Base-by-base conservation (phyloP, 92 coral and sea anemone genomes). In the Blastomussa wellsi region DNA sequence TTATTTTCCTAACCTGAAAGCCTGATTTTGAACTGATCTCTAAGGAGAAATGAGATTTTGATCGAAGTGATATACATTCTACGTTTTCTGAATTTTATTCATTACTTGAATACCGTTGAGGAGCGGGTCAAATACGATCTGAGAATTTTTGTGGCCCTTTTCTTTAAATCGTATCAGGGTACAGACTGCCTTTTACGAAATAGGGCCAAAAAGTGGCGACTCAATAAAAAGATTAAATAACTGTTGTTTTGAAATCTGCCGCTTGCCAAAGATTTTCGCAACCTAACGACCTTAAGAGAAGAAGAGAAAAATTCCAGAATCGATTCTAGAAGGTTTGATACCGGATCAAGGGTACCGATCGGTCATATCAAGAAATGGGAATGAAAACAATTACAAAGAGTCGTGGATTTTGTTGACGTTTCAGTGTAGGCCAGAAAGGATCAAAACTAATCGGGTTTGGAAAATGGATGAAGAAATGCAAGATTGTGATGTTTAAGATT, bases 51-150 rank as follows among this genome's bases (percentile, higher is more conserved):
- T 36, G 8, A 22, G 26, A 36, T 38, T 70, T 70, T 70, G 48
- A 70, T 62, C 68, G 33, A 35, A 5, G 12, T 9, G 44, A 20
- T 22, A 19, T 2, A 2, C 70, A 12, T 26, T 11, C 35, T 70
- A 22, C 26, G 48, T 24, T 32, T 52, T 28, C 3, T 33, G 52
- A 31, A 52, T 82, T 24, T 22, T 38, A 37, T 12, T 33, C 85
- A 33, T 81, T 51, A 17, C 42, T 28, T 49, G 29, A 82, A 82
- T 71, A 72, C 51, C 52, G 67, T 26, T 19, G 36, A 35, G n/a
- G n/a, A n/a, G n/a, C n/a, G n/a, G 69, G 67, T 52, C 48, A 70
- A 36, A 33, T 35, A 39, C 14, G 26, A 35, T 70, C n/a, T 33
- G 48, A 36, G 48, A 70, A 20, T 38, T 24, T 70, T 70, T 70